Base-by-base conservation (phyloP, 64 coral and sea anemone species). In the Actinia tenebrosa region DNA sequence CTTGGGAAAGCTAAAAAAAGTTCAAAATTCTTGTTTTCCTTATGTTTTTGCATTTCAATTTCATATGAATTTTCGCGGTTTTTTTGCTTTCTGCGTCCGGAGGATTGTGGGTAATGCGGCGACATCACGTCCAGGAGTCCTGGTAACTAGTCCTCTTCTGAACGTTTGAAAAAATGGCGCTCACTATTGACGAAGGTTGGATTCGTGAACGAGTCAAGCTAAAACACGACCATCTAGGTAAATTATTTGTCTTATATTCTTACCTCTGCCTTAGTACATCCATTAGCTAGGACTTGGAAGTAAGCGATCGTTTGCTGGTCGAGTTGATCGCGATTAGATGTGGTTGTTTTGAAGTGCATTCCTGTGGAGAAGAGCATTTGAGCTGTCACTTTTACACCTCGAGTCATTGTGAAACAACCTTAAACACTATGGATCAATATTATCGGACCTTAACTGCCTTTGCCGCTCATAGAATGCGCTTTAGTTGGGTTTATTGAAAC, bases 121-220 rank as follows among this genome's bases (percentile, higher is more conserved):
- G 25, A 11, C 25, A 2, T 75, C 69, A 43, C 69, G 69, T 75
- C 69, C 69, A 75, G 10, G 69, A 8, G 69, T 9, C 69, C 69
- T 43, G 69, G 69, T 75, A 10, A 75, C 69, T 43, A 75, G 26
- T 75, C 69, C 7, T 75, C 6, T 43, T 81, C 79, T 81, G 43
- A 50, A 81, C 56, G 83, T 88, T 96, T 92, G 58, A 90, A 96
- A 99, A 99, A 95, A 99, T 99, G 97, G 97, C 97, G 97, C 97
- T 99, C 80, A 99, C 84, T 19, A 95, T 99, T 30, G 87, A 89
- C 26, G 97, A 99, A 77, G 79, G 63, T 16, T 99, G 97, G 97
- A 91, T 99, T 54, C 88, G 97, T 55, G 89, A 99, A 87, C 88
- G 97, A 72, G 97, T 99, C 79, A 92, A 95, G 79, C 71, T 99